Percentiles rank a stretch among this genome's conserved stretches.
Evolutionary conservation across 1,140 invertebrate species (phyloP).

Genomic region (Patella vulgata): DNA sequence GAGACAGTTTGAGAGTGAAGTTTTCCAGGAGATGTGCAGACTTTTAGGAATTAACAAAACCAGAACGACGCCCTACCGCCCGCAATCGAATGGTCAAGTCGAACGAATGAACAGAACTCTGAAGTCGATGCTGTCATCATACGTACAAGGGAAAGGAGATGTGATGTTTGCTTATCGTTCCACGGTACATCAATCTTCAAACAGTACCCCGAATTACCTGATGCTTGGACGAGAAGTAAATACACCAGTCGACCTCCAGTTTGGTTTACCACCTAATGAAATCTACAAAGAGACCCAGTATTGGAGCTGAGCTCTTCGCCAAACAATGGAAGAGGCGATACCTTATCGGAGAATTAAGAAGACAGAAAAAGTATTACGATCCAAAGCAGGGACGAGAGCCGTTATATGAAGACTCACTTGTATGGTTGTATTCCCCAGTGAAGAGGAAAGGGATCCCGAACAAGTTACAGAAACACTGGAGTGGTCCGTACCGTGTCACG

Average conservation of each 20-base stretch:
- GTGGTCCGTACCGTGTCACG: too few species aligned
- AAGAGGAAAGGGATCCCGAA: too few species aligned
- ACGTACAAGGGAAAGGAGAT: constrained; percentile 3
- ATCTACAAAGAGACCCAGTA: too few species aligned
- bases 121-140: too few species aligned
- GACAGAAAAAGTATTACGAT: too few species aligned
- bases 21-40: constrained; percentile 42
- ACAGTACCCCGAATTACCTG: constrained; percentile 13
- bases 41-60: constrained; percentile 55
- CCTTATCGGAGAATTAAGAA: too few species aligned
- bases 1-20: constrained; percentile 6
- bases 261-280: neutral
- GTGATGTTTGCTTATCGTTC: constrained; percentile 17
- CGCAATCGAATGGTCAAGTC: constrained; percentile 61
- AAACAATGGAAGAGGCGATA: too few species aligned
- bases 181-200: constrained; percentile 6
- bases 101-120: constrained; percentile 55
- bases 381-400: too few species aligned
- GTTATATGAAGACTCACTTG: too few species aligned
- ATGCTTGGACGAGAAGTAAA: constrained; percentile 4
- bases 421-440: too few species aligned
- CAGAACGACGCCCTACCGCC: constrained; percentile 53
- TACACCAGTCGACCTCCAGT: neutral
- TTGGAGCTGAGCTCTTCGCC: too few species aligned
- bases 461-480: too few species aligned